These are phyloP conservation scores for Orycteropus afer DNA, from an alignment of 2,113 vertebrate species.

Conservation along the genomic window DNA sequence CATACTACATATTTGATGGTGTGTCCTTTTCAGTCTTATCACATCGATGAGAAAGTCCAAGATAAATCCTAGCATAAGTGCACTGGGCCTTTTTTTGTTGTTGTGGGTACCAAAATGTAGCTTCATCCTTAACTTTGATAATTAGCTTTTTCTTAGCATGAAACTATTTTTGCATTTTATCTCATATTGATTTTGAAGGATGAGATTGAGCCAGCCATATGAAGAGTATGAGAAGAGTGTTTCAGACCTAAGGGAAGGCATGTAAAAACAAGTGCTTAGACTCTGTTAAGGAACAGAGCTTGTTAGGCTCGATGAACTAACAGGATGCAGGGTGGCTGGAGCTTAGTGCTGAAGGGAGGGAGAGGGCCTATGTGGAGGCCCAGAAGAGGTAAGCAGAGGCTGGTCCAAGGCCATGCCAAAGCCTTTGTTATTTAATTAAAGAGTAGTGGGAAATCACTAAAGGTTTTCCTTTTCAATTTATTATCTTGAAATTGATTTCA, in stretches of 20 bases:
- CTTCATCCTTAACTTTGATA: conserved; percentile 8
- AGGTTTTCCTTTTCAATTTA: conserved; percentile 15
- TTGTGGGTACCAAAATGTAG: conserved; percentile 13
- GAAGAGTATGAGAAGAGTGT: background rate
- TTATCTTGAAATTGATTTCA: conserved; percentile 35
- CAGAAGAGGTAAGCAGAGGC: background rate
- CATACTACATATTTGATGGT: background rate
- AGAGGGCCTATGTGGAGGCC: background rate
- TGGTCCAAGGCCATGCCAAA: background rate
- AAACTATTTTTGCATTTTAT: background rate
- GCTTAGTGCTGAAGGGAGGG: background rate
- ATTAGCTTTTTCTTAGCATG: background rate
- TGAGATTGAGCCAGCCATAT: background rate
- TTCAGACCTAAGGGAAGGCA: background rate
- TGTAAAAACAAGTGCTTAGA: too few relatives aligned
- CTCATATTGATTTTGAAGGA: background rate
- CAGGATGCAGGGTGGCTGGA: background rate
- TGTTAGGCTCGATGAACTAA: background rate
- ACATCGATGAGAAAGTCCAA: background rate
- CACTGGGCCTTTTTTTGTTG: background rate
- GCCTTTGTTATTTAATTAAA: conserved; percentile 24
- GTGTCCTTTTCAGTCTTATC: background rate
- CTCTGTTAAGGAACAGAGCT: background rate
- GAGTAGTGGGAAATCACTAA: background rate
- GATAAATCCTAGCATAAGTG: background rate